phyloP scores from a whole-genome alignment of 2,113 vertebrate genomes.

The Burhinus oedicnemus region DNA sequence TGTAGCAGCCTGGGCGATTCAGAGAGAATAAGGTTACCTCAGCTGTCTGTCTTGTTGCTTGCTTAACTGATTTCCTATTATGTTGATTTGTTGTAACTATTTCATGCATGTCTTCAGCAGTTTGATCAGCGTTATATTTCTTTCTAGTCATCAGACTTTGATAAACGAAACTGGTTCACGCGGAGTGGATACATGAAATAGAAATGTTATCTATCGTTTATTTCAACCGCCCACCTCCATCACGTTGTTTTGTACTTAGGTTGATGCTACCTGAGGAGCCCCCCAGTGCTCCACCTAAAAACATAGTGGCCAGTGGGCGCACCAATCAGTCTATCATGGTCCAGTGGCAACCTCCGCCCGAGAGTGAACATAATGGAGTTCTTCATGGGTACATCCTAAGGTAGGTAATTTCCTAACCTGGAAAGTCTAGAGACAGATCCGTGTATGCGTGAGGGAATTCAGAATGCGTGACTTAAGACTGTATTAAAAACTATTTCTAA shows the following conservation, averaged over 20 bases:
- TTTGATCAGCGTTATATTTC: conserved; percentile 13
- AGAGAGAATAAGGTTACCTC: conserved; percentile 48
- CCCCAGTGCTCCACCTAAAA: conserved; percentile 93
- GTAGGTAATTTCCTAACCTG: conserved; percentile 54
- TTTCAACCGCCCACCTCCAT: not conserved
- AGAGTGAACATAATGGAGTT: conserved; percentile 91
- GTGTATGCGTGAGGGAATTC: not conserved
- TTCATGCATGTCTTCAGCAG: conserved; percentile 26
- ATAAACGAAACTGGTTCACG: not conserved
- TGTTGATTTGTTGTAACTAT: conserved; percentile 59
- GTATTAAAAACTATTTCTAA: not conserved
- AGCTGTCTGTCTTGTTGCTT: conserved; percentile 32
- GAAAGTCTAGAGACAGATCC: not conserved
- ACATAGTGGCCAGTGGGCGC: conserved; percentile 93
- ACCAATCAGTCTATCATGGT: conserved; percentile 99
- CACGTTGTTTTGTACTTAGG: conserved; percentile 58
- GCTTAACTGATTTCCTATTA: conserved; percentile 63
- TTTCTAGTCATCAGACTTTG: not conserved
- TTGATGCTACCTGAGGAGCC: conserved; percentile 93
- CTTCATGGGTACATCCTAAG: conserved; percentile 92
- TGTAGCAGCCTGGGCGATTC: conserved; percentile 8
- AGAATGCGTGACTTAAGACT: not conserved
- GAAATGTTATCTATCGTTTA: not conserved
- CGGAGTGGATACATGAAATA: not conserved
- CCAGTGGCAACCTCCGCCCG: conserved; percentile 96